phyloP scores from a whole-genome alignment of 1,140 invertebrate genomes.

The Drosophila fuyamai region DNA sequence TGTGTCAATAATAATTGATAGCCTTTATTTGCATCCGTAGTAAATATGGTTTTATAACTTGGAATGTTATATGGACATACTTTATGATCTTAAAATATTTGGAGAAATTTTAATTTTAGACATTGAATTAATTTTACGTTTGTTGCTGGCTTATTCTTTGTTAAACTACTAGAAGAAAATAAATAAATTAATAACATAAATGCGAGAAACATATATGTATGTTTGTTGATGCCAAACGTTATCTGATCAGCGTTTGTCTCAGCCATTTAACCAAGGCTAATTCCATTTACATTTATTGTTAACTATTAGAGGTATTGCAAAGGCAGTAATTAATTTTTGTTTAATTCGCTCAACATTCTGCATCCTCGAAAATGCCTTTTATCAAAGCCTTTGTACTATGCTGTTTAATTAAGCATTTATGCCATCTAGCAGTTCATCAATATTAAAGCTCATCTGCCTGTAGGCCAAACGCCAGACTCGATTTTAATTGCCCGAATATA shows the following conservation, averaged over 20 bases:
- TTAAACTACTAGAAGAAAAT: too few species aligned
- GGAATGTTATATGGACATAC: too few species aligned
- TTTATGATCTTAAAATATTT: neutral
- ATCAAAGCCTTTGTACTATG: neutral
- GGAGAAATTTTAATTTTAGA: too few species aligned
- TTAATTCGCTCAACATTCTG: neutral
- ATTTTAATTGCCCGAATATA: constrained; percentile 30
- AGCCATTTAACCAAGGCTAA: neutral
- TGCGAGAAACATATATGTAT: too few species aligned
- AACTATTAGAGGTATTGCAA: neutral
- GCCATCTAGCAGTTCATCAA: neutral
- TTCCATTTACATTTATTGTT: neutral
- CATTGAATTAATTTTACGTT: too few species aligned
- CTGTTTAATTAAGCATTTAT: constrained; percentile 17
- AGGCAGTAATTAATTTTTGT: constrained; percentile 2
- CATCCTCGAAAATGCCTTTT: constrained; percentile 4
- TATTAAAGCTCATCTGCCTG: neutral
- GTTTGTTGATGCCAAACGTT: too few species aligned
- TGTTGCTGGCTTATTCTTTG: too few species aligned
- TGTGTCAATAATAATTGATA: neutral
- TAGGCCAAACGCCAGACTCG: neutral
- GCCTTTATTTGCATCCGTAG: neutral
- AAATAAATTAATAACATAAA: too few species aligned
- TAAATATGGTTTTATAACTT: too few species aligned
- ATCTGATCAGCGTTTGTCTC: neutral